Evolutionary conservation across 2,888 invertebrate genomes (phyloP), one percentile per base, ranked within the genome.

Genomic region (Prosapia bicincta): DNA sequence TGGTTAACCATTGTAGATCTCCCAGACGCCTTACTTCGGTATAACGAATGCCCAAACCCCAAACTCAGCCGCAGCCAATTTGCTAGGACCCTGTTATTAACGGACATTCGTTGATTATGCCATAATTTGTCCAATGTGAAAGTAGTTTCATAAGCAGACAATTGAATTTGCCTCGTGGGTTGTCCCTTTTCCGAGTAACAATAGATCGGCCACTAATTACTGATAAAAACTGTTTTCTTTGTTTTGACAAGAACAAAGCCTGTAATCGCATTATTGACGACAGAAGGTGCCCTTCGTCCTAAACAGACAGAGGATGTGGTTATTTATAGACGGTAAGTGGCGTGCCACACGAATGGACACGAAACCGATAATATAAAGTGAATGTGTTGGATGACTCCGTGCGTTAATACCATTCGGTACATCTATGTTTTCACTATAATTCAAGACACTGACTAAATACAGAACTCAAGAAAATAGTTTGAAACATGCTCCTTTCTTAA

Each of bases 121-220:
- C 20, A 54, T 54, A 54, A 54, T 54, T 54, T 54, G 54, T 54
- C 54, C 13, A 9, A 54, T 20, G 54, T 54, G 54, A 54, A 54
- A 54, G 54, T 54, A 9, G 54, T 54, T 54, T 54, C 20, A 54
- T 20, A 5, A 20, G 54, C 15, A 74, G 69, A 74, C 74, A 74
- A 74, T 74, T 74, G 74, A 74, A 74, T 74, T 74, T 74, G 74
- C 74, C 28, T 38, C 69, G 74, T 74, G 69, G 74, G 74, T 66
- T 65, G 72, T 66, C 72, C 72, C 66, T 54, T 54, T 38, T 38
- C 15, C 2, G 13, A 38, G 38, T 38, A 54, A 54, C 54, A 54
- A 54, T 54, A 54, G 54, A n/a, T 54, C 54, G 54, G 54, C 54
- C 54, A 54, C 54, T 54, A 54, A 54, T 54, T 54, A 54, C 54